phyloP scores from a whole-genome alignment of 1,140 invertebrate species.

The Chymomyza costata region DNA sequence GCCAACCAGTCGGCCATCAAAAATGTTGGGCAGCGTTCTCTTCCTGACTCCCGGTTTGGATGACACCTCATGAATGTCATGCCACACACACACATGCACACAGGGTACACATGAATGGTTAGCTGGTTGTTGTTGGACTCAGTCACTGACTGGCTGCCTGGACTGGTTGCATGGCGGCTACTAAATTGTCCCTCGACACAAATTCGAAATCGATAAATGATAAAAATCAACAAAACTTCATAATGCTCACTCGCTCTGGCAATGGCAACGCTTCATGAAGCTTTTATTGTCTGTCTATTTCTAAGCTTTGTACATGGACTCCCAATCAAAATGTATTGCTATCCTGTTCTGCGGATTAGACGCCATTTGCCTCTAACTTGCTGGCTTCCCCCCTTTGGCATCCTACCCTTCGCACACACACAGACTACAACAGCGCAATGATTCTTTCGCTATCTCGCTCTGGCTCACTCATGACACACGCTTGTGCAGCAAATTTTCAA shows the following conservation, averaged over 20 bases:
- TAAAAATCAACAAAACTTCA: conserved; percentile 74
- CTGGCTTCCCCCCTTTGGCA: conserved; percentile 9
- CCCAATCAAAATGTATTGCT: conserved; percentile 33
- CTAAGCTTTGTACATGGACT: conserved; percentile 72
- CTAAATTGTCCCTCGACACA: conserved; percentile 73
- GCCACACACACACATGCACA: conserved; percentile 6
- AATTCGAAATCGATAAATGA: conserved; percentile 75
- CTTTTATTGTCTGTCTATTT: conserved; percentile 74
- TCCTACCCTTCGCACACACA: conserved; percentile 8
- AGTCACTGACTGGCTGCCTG: too few species aligned
- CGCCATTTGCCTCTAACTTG: conserved; percentile 34
- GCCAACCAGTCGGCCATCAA: conserved; percentile 45
- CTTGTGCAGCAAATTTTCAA: conserved; percentile 65
- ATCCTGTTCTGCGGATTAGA: conserved; percentile 40
- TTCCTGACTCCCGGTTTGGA: conserved; percentile 16
- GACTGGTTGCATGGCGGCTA: too few species aligned
- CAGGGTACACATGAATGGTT: conserved; percentile 1
- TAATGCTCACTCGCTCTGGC: conserved; percentile 35
- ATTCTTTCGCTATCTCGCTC: background rate
- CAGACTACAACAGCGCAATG: background rate
- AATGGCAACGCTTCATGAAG: conserved; percentile 61
- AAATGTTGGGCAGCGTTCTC: conserved; percentile 26
- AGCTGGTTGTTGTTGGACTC: conserved; percentile 8
- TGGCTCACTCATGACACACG: conserved; percentile 13
- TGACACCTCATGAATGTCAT: conserved; percentile 67